Evolutionary conservation across 2,113 vertebrate genomes (phyloP), one percentile per base, ranked within the genome.

Genomic region (Hepsetus odoe): DNA sequence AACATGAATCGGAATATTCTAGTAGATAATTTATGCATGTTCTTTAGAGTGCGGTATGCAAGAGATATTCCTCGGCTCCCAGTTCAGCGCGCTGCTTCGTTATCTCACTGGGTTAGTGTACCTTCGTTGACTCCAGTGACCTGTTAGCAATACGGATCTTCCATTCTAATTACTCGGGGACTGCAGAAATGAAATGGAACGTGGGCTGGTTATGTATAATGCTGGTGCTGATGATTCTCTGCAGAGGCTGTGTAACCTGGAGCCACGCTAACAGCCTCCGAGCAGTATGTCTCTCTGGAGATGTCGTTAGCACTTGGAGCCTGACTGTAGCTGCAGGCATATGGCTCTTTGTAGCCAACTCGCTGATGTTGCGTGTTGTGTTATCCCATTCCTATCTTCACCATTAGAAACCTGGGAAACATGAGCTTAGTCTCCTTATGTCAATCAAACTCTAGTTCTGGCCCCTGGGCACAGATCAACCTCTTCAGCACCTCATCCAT

Each of bases 391-490:
- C 46, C 77, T 33, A 64, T 77, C 82, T 69, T 66, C 75, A 58
- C 59, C 42, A 74, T 46, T 59, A 44, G 49, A 62, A 22, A 30
- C 61, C 61, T 46, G 22, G 61, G 73, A 74, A 68, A 77, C 74
- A 76, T 72, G 66, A 33, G 59, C 59, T 71, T 66, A 61, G 76
- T 80, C 86, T 82, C 80, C 61, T 72, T 38, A 85, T 89, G 89
- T 81, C 87, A 87, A 87, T 90, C 82, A 87, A 80, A 72, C 38
- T 24, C 66, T 58, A 82, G 69, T 74, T 71, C 84, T 71, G 80
- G 87, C 89, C 83, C n/a, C 66, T 74, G 84, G 81, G 77, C 69
- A 77, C 69, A 82, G 62, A 59, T 77, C 68, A 76, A 77, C 26
- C 35, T 62, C 68, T 71, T 70, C 56, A 79, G 80, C 78, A 82